Evolutionary conservation across 2,797 vertebrate species (phyloP).

Genomic region (Xerus rutilus): DNA sequence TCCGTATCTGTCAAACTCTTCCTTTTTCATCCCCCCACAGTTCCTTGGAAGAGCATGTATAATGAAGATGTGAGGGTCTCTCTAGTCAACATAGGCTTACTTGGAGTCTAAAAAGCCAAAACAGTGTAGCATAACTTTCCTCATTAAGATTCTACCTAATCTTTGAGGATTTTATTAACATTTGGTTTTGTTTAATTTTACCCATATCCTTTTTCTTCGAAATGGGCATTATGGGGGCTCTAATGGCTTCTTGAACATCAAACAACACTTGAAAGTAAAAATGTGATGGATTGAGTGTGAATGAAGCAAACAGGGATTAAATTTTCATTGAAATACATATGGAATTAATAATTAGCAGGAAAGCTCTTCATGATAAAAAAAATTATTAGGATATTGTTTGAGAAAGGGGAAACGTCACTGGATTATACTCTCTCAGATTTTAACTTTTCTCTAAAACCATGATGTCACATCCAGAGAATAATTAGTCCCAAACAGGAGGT

Average conservation of each 20-base stretch:
- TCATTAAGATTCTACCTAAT: constrained; percentile 58
- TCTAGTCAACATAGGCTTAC: background rate
- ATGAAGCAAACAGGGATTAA: constrained; percentile 62
- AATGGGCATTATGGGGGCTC: constrained; percentile 36
- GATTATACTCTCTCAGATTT: background rate
- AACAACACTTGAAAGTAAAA: constrained; percentile 71
- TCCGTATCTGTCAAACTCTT: background rate
- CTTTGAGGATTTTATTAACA: constrained; percentile 66
- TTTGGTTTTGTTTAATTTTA: constrained; percentile 79
- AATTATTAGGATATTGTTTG: background rate
- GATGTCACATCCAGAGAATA: background rate
- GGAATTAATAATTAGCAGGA: constrained; percentile 71
- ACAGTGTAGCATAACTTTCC: background rate
- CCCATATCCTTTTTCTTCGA: constrained; percentile 64
- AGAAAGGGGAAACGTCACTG: background rate
- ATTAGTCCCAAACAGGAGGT: background rate
- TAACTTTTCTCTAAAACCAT: background rate
- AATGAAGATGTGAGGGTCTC: constrained; percentile 23
- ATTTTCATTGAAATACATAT: constrained; percentile 68
- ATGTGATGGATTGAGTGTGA: constrained; percentile 62
- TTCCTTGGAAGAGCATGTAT: constrained; percentile 25
- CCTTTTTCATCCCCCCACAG: constrained; percentile 2
- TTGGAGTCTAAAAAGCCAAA: constrained; percentile 49
- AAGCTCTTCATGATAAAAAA: constrained; percentile 56
- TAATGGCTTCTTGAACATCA: constrained; percentile 74